phyloP scores from a whole-genome alignment of 2,113 vertebrate genomes.

The Ardeotis arabs region DNA sequence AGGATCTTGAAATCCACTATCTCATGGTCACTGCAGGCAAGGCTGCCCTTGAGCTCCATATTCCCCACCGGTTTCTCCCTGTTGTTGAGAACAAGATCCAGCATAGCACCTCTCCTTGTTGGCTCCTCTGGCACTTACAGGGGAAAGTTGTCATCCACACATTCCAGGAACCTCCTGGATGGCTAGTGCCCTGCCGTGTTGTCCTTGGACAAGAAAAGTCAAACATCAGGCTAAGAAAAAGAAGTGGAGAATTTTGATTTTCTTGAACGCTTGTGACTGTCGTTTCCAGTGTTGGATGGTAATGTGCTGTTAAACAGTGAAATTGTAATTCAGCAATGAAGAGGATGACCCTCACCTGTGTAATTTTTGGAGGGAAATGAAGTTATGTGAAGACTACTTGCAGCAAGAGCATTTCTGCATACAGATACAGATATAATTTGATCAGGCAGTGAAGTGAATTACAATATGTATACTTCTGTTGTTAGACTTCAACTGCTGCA shows the following conservation, averaged over 20 bases:
- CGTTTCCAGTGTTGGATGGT: neutral
- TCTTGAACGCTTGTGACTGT: neutral
- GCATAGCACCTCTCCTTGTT: no score
- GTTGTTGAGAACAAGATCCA: no score
- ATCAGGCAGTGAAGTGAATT: neutral
- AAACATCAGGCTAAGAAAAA: neutral
- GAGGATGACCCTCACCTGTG: neutral
- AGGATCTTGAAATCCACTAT: no score
- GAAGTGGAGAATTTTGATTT: neutral
- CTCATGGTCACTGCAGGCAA: no score
- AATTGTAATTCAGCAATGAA: neutral
- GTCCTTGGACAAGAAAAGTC: neutral
- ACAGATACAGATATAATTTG: neutral
- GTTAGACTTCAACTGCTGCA: neutral
- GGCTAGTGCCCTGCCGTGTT: no score
- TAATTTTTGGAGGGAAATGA: neutral
- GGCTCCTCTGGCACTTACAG: no score
- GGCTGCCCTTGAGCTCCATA: no score
- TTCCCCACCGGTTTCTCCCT: no score
- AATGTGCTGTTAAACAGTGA: neutral
- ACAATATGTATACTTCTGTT: neutral
- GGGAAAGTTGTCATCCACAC: no score
- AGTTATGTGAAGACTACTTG: neutral
- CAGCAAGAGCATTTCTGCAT: neutral
- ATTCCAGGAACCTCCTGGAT: no score